Evolutionary conservation across 2,113 vertebrate species (phyloP).

Genomic region (Indicator maculatus): DNA sequence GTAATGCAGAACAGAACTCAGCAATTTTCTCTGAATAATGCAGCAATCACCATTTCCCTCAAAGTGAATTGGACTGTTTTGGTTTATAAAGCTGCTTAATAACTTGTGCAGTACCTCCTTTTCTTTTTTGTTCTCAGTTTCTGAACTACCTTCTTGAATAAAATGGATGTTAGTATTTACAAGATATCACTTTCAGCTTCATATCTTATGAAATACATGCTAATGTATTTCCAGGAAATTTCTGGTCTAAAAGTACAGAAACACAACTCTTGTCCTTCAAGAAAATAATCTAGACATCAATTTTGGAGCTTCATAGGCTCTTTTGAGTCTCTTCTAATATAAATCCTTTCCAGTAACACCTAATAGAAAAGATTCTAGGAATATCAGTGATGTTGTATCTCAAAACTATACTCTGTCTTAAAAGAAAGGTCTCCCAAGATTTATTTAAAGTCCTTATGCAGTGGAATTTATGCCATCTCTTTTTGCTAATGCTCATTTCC

Average conservation of each 20-base stretch:
- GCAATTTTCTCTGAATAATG: constrained; percentile 55
- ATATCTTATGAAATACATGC: not conserved
- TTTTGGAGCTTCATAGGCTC: not conserved
- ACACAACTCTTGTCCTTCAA: not conserved
- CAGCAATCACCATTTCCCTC: not conserved
- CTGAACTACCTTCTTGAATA: not conserved
- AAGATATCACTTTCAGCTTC: not conserved
- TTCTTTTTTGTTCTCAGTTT: not conserved
- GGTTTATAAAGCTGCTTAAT: constrained; percentile 23
- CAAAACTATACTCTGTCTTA: not conserved
- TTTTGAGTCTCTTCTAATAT: not conserved
- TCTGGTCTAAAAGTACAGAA: not conserved
- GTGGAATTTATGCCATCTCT: not conserved
- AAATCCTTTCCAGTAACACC: not conserved
- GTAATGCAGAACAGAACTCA: not conserved
- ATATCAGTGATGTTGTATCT: not conserved
- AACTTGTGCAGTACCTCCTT: not conserved
- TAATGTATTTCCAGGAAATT: not conserved
- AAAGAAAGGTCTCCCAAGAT: not conserved
- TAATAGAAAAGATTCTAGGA: not conserved
- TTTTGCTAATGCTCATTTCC: not conserved
- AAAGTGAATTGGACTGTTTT: constrained; percentile 6
- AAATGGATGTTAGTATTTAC: not conserved
- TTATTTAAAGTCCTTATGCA: not conserved
- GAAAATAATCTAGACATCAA: not conserved